Percentiles rank a stretch among this genome's conserved stretches.
Conservation (phyloP, 2,113 vertebrate species). For the Clarias macrocephalus region DNA sequence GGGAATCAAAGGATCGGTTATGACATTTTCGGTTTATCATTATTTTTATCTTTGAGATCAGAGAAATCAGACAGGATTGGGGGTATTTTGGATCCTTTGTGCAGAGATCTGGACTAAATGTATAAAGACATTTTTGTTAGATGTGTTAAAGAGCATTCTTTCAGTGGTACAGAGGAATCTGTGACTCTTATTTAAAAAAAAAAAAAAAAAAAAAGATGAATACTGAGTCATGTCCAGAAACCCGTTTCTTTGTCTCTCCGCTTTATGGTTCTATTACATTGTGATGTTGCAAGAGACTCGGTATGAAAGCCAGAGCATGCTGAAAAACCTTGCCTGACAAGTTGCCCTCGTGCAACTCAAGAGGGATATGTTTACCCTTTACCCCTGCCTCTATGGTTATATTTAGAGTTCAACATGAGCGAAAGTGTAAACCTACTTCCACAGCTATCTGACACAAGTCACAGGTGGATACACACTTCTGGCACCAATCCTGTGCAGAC, state of each 20-base stretch:
- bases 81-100: neutral
- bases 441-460: conserved; percentile 48
- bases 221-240: neutral
- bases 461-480: conserved; percentile 42
- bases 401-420: conserved; percentile 58
- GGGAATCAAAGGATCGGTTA: neutral
- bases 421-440: conserved; percentile 45
- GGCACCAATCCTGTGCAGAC: neutral
- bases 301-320: conserved; percentile 43
- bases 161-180: neutral
- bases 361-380: conserved; percentile 55
- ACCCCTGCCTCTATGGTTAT: conserved; percentile 52
- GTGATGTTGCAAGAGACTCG: conserved; percentile 26
- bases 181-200: neutral
- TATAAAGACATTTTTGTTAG: neutral
- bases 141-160: neutral
- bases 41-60: neutral
- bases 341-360: conserved; percentile 44
- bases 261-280: neutral
- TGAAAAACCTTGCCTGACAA: conserved; percentile 55
- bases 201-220: neutral
- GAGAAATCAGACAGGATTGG: neutral
- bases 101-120: neutral
- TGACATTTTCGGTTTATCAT: neutral
- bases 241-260: neutral